Evolutionary conservation across 2,888 invertebrate genomes (phyloP).

Genomic region (Crematogaster levior): DNA sequence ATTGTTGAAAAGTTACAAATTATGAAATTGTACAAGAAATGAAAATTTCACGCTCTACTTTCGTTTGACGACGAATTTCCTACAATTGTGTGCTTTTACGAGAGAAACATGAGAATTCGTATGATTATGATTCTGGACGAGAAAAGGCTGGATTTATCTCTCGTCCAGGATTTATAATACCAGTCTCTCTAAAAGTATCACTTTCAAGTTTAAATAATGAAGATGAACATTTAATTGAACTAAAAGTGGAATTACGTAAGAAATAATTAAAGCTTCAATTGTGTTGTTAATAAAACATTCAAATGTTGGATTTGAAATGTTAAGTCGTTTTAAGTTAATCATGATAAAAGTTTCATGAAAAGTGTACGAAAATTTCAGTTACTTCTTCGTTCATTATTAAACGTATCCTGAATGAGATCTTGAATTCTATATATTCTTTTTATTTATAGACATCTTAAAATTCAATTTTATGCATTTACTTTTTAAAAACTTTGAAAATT

Average conservation of each 20-base stretch:
- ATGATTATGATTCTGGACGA: conserved; percentile 18
- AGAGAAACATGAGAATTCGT: conserved; percentile 1
- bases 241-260: neutral
- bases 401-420: neutral
- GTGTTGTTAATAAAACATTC: neutral
- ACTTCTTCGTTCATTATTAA: neutral
- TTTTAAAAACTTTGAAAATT: neutral
- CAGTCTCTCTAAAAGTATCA: conserved; percentile 37
- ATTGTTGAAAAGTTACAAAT: conserved; percentile 19
- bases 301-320: neutral
- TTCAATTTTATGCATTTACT: neutral
- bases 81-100: conserved; percentile 18
- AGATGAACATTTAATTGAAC: neutral
- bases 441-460: conserved; percentile 18
- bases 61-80: neutral
- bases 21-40: conserved; percentile 27
- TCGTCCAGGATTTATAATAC: conserved; percentile 56
- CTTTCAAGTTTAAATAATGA: conserved; percentile 18
- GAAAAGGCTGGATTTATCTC: conserved; percentile 41
- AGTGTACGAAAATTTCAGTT: neutral
- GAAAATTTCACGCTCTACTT: conserved; percentile 10
- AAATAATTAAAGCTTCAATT: conserved; percentile 3
- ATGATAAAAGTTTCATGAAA: neutral
- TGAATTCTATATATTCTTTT: neutral
- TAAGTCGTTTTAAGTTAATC: neutral